phyloP scores from a whole-genome alignment of 2,888 invertebrate species.

The Epirrhoe tristata region DNA sequence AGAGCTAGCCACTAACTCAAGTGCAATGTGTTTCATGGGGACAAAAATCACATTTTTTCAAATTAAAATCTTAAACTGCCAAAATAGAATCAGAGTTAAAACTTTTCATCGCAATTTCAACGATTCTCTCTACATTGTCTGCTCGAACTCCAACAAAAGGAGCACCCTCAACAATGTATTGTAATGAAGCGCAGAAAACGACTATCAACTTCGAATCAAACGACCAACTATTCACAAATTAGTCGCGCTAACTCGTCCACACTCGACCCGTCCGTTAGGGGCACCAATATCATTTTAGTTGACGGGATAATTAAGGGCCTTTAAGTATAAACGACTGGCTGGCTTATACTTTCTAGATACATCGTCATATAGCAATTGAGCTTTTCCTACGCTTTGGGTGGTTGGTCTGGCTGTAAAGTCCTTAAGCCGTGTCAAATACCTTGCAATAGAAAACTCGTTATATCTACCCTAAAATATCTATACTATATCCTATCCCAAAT shows the following conservation, averaged over 20 bases:
- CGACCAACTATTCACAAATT: slow-evolving; percentile 74
- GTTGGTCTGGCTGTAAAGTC: too few species aligned
- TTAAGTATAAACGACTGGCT: neutral
- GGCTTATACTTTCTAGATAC: too few species aligned
- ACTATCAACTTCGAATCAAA: slow-evolving; percentile 64
- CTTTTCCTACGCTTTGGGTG: too few species aligned
- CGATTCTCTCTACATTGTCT: slow-evolving; percentile 25
- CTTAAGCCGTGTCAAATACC: too few species aligned
- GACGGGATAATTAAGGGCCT: slow-evolving; percentile 25
- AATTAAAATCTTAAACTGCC: too few species aligned
- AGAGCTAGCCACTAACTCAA: too few species aligned
- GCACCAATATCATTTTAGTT: slow-evolving; percentile 41
- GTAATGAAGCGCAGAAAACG: slow-evolving; percentile 65
- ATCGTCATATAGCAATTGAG: neutral
- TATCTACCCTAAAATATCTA: too few species aligned
- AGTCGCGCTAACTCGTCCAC: slow-evolving; percentile 67
- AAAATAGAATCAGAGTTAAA: slow-evolving; percentile 7
- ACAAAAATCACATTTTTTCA: too few species aligned
- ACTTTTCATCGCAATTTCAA: slow-evolving; percentile 1
- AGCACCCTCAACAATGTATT: slow-evolving; percentile 41
- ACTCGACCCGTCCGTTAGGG: slow-evolving; percentile 64
- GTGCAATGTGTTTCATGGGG: too few species aligned
- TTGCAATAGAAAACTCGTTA: too few species aligned
- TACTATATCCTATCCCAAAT: too few species aligned
- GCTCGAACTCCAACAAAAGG: slow-evolving; percentile 23